Conservation (phyloP, 1,140 invertebrate species). For the Eufriesea mexicana region DNA sequence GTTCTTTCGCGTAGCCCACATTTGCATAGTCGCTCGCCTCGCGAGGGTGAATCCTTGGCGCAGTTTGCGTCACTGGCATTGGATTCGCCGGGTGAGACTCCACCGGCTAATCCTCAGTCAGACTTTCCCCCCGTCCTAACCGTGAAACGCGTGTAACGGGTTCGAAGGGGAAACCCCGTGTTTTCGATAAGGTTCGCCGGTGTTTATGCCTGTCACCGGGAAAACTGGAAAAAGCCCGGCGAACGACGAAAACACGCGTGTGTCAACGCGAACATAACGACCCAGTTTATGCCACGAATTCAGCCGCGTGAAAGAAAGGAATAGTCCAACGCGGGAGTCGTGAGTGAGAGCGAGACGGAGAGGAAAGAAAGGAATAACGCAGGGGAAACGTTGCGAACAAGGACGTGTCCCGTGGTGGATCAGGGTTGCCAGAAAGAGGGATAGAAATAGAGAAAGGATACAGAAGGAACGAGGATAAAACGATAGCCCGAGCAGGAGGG, state of each 20-base stretch:
- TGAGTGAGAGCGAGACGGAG: not conserved
- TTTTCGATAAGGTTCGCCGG: not conserved
- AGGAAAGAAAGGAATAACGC: not conserved
- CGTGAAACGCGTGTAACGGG: not conserved
- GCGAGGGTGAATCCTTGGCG: slow-evolving; percentile 36
- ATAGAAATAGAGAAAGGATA: not conserved
- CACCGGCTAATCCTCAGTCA: slow-evolving; percentile 30
- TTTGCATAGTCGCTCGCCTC: slow-evolving; percentile 29
- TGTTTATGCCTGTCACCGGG: not conserved
- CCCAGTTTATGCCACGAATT: slow-evolving; percentile 36
- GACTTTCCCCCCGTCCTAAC: not conserved
- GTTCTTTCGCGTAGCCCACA: slow-evolving; percentile 7
- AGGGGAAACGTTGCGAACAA: not conserved
- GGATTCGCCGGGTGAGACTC: slow-evolving; percentile 4
- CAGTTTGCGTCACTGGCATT: not conserved
- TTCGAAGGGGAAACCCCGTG: not conserved
- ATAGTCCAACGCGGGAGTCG: not conserved
- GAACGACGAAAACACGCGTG: slow-evolving; percentile 13
- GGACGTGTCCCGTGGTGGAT: not conserved
- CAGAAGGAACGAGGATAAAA: not conserved
- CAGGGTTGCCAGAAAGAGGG: slow-evolving; percentile 16
- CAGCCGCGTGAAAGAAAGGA: not conserved
- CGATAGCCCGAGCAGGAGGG: not conserved
- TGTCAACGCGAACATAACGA: slow-evolving; percentile 22
- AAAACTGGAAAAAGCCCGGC: not conserved